Conservation (phyloP, 2,113 vertebrate species). For the Prinia subflava region DNA sequence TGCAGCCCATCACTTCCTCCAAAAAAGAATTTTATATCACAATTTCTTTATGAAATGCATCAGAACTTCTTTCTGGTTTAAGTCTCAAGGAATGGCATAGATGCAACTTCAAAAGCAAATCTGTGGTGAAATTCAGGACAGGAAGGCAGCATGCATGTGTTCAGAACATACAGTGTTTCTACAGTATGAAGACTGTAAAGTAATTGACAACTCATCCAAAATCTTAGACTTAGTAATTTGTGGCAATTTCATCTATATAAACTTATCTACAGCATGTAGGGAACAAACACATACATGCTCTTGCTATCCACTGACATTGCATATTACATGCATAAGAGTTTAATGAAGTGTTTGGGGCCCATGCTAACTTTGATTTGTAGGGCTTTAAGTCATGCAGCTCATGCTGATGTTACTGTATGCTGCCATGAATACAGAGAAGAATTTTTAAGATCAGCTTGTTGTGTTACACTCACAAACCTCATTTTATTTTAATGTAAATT, state of each 20-base stretch:
- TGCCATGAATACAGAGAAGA: background rate
- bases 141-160: background rate
- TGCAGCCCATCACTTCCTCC: rapidly evolving
- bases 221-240: background rate
- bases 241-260: background rate
- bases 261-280: background rate
- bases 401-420: background rate
- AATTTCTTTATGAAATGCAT: background rate
- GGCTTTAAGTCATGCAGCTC: background rate
- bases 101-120: background rate
- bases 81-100: background rate
- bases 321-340: background rate
- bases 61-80: background rate
- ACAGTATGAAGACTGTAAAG: background rate
- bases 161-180: background rate
- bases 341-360: background rate
- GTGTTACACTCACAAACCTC: background rate
- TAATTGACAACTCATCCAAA: background rate
- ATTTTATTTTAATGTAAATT: background rate
- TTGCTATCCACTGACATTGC: background rate
- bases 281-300: background rate
- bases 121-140: background rate
- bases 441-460: background rate
- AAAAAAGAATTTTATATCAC: background rate
- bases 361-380: background rate